Evolutionary conservation across 2,888 invertebrate species (phyloP), one percentile per base, ranked within the genome.

Genomic region (Caenorhabditis sp.): DNA sequence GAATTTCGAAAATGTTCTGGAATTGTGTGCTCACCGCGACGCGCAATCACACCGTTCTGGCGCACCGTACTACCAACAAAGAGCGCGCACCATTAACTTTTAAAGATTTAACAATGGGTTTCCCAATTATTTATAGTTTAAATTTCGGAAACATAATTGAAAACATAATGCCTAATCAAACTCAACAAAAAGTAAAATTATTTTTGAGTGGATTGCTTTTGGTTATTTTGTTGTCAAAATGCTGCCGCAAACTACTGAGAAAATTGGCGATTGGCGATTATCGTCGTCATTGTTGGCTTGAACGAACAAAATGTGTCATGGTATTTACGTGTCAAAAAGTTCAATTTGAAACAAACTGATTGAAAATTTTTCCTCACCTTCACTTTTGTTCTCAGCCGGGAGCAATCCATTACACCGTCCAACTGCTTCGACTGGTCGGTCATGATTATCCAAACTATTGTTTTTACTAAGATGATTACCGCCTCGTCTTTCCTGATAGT

Each of bases 31-130:
- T 41, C 59, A 68, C 49, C 49, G 10, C 4, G 24, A 49, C 68
- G 58, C n/a, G 22, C 35, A 31, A 35, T n/a, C 35, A 59, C 76
- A 76, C 68, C 10, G 5, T 10, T 16, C 16, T 22, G 0, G n/a
- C n/a, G 22, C 24, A 75, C 75, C 41, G 75, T 75, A 75, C 24
- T n/a, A 16, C 14, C 1, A 1, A 19, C 41, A 28, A 38, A 26
- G 56, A 69, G 69, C 56, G 54, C 69, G 66, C 66, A 66, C 66
- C 66, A 51, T n/a, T 0, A 6, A 12, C 12, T 64, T 28, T 56
- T 24, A 35, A 38, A 22, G 22, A 4, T 68, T 5, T 14, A 1
- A n/a, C 0, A 19, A 10, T 28, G 19, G 1, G 14, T 12, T 47
- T 49, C 19, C 38, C 19, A n/a, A 49, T 3, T 4, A 44, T 8